Evolutionary conservation across 2,113 vertebrate genomes (phyloP).

Genomic region (Xenus cinereus): DNA sequence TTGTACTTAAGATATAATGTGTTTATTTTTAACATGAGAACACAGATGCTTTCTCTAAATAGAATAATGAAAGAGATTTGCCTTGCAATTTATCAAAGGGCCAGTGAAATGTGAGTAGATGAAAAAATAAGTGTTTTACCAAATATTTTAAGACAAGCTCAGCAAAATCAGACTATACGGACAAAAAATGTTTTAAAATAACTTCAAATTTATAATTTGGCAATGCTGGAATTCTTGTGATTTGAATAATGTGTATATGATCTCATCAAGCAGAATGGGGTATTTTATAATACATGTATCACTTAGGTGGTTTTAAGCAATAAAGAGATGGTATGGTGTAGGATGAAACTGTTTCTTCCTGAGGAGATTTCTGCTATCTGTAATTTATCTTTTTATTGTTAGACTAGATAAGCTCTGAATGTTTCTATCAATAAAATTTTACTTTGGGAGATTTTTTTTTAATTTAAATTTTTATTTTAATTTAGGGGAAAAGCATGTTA

Average conservation of each 20-base stretch:
- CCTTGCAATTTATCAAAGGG: neutral
- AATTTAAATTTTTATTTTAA: neutral
- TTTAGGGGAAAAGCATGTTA: neutral
- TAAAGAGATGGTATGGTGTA: neutral
- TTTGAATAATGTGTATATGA: neutral
- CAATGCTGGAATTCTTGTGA: neutral
- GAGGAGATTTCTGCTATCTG: neutral
- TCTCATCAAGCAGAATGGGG: neutral
- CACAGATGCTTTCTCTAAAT: neutral
- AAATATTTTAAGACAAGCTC: neutral
- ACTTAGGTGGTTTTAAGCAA: neutral
- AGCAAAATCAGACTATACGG: neutral
- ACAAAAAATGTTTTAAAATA: neutral
- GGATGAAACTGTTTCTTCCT: neutral
- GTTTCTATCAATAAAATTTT: neutral
- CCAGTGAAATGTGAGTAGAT: neutral
- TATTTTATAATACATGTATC: neutral
- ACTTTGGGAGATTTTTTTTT: neutral
- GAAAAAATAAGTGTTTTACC: neutral
- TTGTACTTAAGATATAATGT: neutral
- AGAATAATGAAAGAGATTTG: neutral
- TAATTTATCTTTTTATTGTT: neutral
- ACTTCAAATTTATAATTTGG: neutral
- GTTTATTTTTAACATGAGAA: neutral
- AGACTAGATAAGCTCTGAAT: neutral